Percentiles rank a stretch among this genome's conserved stretches.
These are phyloP conservation scores for Scomberomorus guttatus DNA, from an alignment of 2,797 vertebrate genomes.

Conservation along the genomic window DNA sequence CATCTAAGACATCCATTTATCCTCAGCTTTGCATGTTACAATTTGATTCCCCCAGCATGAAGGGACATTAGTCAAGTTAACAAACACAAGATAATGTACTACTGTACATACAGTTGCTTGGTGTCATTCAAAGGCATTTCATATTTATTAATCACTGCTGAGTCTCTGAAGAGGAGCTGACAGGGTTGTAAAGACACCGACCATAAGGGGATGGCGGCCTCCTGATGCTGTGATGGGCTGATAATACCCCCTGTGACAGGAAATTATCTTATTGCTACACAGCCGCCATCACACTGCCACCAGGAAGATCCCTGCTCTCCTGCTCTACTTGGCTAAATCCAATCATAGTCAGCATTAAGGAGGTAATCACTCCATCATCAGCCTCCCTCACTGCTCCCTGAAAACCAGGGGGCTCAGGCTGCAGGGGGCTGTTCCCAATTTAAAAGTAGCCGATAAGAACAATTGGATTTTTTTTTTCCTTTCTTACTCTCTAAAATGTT, in stretches of 20 bases:
- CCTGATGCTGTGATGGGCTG: conserved; percentile 52
- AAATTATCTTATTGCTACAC: conserved; percentile 70
- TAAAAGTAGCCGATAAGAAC: conserved; percentile 15
- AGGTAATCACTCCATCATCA: conserved; percentile 57
- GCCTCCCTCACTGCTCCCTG: conserved; percentile 5
- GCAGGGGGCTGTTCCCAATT: conserved; percentile 7
- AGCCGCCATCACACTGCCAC: conserved; percentile 52
- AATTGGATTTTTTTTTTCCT: background rate
- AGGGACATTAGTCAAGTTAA: conserved; percentile 64
- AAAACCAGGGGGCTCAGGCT: conserved; percentile 2
- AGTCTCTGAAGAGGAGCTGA: conserved; percentile 51
- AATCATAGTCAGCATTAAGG: conserved; percentile 56
- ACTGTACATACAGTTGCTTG: conserved; percentile 31
- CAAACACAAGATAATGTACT: conserved; percentile 53
- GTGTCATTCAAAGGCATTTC: conserved; percentile 52
- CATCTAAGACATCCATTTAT: conserved; percentile 41
- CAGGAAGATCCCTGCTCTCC: conserved; percentile 49
- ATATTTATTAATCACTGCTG: conserved; percentile 65
- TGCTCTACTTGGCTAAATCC: conserved; percentile 62
- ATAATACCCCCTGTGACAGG: conserved; percentile 67
- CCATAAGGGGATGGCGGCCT: conserved; percentile 12
- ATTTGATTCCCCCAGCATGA: conserved; percentile 56
- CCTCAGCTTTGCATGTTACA: conserved; percentile 52
- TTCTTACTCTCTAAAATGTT: background rate
- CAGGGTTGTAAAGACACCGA: conserved; percentile 53